phyloP scores from a whole-genome alignment of 2,797 vertebrate genomes.

The Acrossocheilus fasciatus region DNA sequence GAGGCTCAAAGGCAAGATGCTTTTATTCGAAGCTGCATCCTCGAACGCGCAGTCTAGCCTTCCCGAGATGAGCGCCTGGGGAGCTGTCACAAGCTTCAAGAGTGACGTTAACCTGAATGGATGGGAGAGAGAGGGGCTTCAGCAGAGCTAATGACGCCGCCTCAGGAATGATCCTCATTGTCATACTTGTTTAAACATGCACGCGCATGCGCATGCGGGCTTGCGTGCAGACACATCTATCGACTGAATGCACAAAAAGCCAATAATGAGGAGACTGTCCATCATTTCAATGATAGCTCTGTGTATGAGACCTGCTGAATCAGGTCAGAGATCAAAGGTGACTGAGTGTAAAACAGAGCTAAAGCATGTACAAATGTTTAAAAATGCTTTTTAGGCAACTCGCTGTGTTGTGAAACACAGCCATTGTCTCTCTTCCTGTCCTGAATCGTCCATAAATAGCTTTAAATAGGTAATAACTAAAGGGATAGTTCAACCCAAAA shows the following conservation, averaged over 20 bases:
- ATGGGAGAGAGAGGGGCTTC: constrained; percentile 40
- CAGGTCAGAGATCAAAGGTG: constrained; percentile 19
- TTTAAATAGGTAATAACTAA: background rate
- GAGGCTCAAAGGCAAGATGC: constrained; percentile 48
- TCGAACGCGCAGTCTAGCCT: constrained; percentile 46
- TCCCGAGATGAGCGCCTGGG: constrained; percentile 46
- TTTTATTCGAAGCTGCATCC: constrained; percentile 45
- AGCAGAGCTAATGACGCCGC: constrained; percentile 42
- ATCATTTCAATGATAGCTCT: constrained; percentile 26
- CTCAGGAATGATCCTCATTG: constrained; percentile 43
- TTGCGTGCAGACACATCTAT: constrained; percentile 20
- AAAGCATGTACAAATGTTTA: background rate
- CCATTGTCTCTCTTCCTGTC: background rate
- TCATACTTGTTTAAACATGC: constrained; percentile 40
- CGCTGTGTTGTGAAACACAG: background rate
- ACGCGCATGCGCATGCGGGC: constrained; percentile 57
- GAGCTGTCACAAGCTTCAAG: constrained; percentile 46
- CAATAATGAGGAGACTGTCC: constrained; percentile 9
- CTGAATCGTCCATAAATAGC: background rate
- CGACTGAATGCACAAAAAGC: constrained; percentile 10
- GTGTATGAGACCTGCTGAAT: constrained; percentile 13
- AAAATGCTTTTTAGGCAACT: background rate
- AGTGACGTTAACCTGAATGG: constrained; percentile 43
- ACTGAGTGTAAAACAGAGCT: background rate
- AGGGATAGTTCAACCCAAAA: background rate